A percentile compares a stretch with the other conserved stretches of the same genome.
Conservation (phyloP, 2,113 vertebrate species). For the Rhegmatorhina hoffmannsi region DNA sequence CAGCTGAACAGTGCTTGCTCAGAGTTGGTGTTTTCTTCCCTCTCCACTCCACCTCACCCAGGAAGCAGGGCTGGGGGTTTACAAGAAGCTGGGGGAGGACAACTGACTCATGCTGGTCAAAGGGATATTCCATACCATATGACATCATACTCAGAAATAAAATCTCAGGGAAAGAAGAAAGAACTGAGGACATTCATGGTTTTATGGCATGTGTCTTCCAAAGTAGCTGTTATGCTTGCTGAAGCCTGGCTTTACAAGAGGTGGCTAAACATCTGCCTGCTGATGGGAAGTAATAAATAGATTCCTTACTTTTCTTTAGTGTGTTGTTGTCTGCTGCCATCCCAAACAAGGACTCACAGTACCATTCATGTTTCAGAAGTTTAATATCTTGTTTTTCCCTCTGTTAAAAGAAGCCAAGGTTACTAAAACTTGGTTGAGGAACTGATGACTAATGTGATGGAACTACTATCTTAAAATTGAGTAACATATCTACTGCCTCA, state of each 20-base stretch:
- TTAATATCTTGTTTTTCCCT: neutral
- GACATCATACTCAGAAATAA: neutral
- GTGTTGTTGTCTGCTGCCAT: neutral
- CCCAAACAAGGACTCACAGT: neutral
- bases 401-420: neutral
- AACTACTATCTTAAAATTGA: neutral
- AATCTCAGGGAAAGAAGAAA: neutral
- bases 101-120: neutral
- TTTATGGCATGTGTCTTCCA: neutral
- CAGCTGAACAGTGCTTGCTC: neutral
- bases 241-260: neutral
- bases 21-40: neutral
- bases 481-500: neutral
- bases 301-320: neutral
- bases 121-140: neutral
- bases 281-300: neutral
- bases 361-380: neutral
- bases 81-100: neutral
- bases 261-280: neutral
- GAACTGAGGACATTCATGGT: neutral
- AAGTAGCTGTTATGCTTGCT: neutral
- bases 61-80: fast-evolving
- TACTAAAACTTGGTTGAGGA: neutral
- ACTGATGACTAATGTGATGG: neutral
- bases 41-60: neutral